Base-by-base conservation (phyloP, 2,113 vertebrate genomes). In the Redunca redunca region DNA sequence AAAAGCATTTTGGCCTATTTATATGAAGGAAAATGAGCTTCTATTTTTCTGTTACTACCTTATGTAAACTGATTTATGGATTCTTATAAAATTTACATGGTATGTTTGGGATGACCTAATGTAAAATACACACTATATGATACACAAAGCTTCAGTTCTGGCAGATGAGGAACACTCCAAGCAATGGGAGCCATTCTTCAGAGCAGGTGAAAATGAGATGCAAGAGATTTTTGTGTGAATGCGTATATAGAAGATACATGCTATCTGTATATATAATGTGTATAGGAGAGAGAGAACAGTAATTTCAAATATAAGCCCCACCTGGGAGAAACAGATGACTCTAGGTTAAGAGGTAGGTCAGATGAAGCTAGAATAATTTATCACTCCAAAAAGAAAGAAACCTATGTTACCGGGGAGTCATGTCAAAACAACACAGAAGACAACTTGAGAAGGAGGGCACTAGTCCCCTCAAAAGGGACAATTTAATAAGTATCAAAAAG, bases 1-100 rank as follows among this genome's bases (percentile, higher is more conserved):
- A 96, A 94, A 95, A 94, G 33, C n/a, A 91, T 91, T 91, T 77
- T 81, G 6, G 1, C 36, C 64, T 93, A 81, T 46, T 94, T 88
- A 84, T 26, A 90, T 36, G 40, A 92, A 43, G 48, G 11, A 52
- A 94, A 88, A 88, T 82, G 80, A 90, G 23, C 11, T 60, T 81
- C 15, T 94, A 78, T n/a, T 95, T 92, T 90, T 83, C 85, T 77
- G 28, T 58, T 53, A 88, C n/a, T 55, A 82, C 8, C 10, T 92
- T 30, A 83, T 33, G 8, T 71, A 53, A 91, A 90, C 12, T 46
- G 60, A 40, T 50, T 5, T 40, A 50, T 1, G 6, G n/a, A 50
- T 95, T 81, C 94, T 92, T 50, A 67, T 94, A 81, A 96, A 90
- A 84, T 88, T 43, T 62, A 80, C 33, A 74, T 36, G 23, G 36